Percentiles rank a stretch among this genome's conserved stretches.
These are phyloP conservation scores for Bombus fervidus DNA, from an alignment of 1,140 invertebrate species.

Conservation along the genomic window DNA sequence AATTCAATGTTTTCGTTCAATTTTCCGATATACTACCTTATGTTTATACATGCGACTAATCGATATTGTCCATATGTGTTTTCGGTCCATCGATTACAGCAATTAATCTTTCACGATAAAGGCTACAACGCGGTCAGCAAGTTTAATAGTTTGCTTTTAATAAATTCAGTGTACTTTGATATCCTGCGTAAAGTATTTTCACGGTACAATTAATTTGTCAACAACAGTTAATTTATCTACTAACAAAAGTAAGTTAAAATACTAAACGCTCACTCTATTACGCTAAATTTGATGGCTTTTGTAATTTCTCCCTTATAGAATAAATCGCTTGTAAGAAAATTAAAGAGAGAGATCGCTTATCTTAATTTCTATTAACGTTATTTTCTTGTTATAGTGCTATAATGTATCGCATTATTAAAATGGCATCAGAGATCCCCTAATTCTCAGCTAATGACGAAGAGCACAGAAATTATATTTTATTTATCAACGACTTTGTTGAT, in stretches of 20 bases:
- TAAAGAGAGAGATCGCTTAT: neutral
- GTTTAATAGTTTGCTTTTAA: constrained; percentile 1
- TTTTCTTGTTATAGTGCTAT: too few species aligned
- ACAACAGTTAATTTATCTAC: neutral
- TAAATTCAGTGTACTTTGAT: neutral
- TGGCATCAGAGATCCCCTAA: neutral
- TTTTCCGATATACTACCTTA: neutral
- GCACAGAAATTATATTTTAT: neutral
- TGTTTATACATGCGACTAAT: neutral
- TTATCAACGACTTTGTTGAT: neutral
- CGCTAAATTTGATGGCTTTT: too few species aligned
- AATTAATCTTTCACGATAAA: neutral
- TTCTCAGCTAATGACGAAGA: neutral
- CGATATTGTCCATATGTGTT: constrained; percentile 12
- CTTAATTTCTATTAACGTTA: neutral
- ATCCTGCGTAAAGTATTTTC: neutral
- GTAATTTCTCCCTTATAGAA: neutral
- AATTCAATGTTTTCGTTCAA: neutral
- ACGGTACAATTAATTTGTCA: neutral
- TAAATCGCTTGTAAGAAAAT: neutral
- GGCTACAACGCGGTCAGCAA: too few species aligned
- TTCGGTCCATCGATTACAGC: neutral
- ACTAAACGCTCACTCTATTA: neutral
- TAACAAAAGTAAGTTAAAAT: neutral
- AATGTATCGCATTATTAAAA: neutral